Evolutionary conservation across 2,888 invertebrate species (phyloP).

Genomic region (Schizaphis graminum): DNA sequence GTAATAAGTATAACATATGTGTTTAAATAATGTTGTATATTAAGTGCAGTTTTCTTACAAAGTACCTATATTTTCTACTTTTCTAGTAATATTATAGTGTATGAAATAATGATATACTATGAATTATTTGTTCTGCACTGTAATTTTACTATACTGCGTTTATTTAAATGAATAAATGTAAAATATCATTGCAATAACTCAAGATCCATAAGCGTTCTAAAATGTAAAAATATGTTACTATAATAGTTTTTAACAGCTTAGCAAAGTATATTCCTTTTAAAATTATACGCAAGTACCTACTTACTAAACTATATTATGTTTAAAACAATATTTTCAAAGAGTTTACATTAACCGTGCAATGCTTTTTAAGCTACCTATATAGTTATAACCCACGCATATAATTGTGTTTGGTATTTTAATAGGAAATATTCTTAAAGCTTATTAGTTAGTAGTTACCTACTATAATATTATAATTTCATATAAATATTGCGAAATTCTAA

Average conservation of each 20-base stretch:
- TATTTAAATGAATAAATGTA: not conserved
- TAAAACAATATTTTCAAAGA: slow-evolving; percentile 2
- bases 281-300: not conserved
- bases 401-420: not conserved
- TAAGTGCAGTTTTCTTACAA: not conserved
- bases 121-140: not conserved
- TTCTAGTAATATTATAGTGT: not conserved
- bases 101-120: not conserved
- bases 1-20: not conserved
- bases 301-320: not conserved
- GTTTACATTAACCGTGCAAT: not conserved
- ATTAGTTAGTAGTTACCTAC: not conserved
- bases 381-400: not conserved
- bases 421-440: not conserved
- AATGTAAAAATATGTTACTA: not conserved
- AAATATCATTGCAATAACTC: not conserved
- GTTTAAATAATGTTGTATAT: not conserved
- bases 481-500: not conserved
- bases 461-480: not conserved
- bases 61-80: too few relatives aligned
- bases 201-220: not conserved
- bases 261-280: not conserved
- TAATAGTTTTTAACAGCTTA: not conserved
- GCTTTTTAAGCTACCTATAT: not conserved
- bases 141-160: not conserved